Evolutionary conservation across 2,113 vertebrate species (phyloP).

Genomic region (Dunckerocampus dactyliophorus): DNA sequence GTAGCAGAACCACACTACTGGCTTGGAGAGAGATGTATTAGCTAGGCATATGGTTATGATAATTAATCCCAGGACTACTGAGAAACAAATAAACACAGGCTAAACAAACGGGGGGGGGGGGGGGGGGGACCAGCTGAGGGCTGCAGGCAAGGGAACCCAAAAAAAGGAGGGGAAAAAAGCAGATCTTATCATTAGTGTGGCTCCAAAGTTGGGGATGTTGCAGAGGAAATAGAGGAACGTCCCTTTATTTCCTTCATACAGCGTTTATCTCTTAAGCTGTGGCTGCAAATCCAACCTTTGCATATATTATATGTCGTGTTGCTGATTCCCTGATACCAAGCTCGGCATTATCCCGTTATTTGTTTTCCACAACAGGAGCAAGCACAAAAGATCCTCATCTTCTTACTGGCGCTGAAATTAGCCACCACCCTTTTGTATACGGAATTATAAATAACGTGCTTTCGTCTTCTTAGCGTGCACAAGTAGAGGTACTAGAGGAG

Average conservation of each 20-base stretch:
- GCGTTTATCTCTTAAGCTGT: constrained; percentile 14
- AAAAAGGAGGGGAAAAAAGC: constrained; percentile 1
- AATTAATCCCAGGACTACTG: constrained; percentile 71
- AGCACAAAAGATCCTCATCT: constrained; percentile 54
- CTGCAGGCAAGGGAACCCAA: constrained; percentile 55
- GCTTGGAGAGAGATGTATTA: constrained; percentile 61
- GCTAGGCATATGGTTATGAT: constrained; percentile 72
- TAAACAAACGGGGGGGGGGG: constrained; percentile 60
- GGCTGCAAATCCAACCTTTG: constrained; percentile 25
- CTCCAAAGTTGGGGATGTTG: constrained; percentile 11
- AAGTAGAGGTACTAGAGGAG: constrained; percentile 33
- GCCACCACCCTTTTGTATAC: constrained; percentile 39
- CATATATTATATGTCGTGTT: constrained; percentile 4
- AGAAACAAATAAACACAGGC: constrained; percentile 69
- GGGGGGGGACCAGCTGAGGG: constrained; percentile 56
- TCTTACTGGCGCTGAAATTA: constrained; percentile 56
- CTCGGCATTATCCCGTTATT: constrained; percentile 40
- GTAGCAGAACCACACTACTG: constrained; percentile 47
- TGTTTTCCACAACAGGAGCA: constrained; percentile 48
- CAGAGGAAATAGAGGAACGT: constrained; percentile 3
- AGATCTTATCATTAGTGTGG: constrained; percentile 54
- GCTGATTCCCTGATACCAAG: constrained; percentile 28
- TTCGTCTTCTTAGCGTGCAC: constrained; percentile 12
- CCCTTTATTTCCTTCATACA: background rate
- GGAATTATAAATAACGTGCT: constrained; percentile 47